Evolutionary conservation across 1,140 invertebrate species (phyloP).

Genomic region (Cryptotermes secundus): DNA sequence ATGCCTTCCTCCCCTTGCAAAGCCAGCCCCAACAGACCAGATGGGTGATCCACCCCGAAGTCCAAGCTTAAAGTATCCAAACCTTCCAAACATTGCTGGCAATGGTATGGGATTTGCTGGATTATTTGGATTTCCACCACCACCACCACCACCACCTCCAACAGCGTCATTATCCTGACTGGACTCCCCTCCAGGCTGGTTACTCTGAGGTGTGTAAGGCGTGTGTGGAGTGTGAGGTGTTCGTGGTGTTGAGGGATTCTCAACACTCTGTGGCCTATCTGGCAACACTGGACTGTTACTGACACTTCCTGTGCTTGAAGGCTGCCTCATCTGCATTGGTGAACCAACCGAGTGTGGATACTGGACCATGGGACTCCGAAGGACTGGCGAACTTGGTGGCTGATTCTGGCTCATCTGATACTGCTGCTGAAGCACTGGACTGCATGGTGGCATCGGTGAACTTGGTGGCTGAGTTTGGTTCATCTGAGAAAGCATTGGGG

Average conservation of each 20-base stretch:
- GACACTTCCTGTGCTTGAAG: slow-evolving; percentile 45
- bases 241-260: slow-evolving; percentile 58
- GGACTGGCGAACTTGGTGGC: slow-evolving; percentile 51
- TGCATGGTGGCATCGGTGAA: slow-evolving; percentile 36
- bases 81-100: slow-evolving; percentile 51
- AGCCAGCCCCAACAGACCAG: slow-evolving; percentile 53
- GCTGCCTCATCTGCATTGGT: slow-evolving; percentile 25
- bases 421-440: slow-evolving; percentile 44
- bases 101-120: slow-evolving; percentile 55
- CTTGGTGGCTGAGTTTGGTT: slow-evolving; percentile 31
- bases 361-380: slow-evolving; percentile 51
- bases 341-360: slow-evolving; percentile 3
- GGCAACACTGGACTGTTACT: slow-evolving; percentile 57
- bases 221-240: slow-evolving; percentile 48
- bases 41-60: slow-evolving; percentile 72
- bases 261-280: slow-evolving; percentile 57
- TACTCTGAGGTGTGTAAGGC: slow-evolving; percentile 41
- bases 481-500: slow-evolving; percentile 34
- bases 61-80: slow-evolving; percentile 61
- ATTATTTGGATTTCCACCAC: slow-evolving; percentile 54
- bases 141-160: slow-evolving; percentile 44
- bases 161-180: slow-evolving; percentile 39
- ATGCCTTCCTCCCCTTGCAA: slow-evolving; percentile 39
- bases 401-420: slow-evolving; percentile 45
- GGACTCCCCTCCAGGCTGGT: slow-evolving; percentile 37